phyloP scores from a whole-genome alignment of 2,888 invertebrate species.

The Falcaria lacertinaria region DNA sequence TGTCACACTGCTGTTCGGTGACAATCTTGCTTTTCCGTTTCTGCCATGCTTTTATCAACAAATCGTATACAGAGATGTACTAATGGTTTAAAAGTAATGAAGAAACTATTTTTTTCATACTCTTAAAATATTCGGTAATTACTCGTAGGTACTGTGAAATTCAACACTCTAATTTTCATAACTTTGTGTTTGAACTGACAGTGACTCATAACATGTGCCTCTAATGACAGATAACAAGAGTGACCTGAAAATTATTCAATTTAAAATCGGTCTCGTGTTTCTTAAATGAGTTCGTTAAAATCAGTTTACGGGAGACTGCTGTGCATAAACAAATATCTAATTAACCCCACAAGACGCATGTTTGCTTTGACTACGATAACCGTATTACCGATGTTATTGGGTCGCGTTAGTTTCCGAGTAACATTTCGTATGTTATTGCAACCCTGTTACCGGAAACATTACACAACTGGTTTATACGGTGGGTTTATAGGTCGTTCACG shows the following conservation, averaged over 20 bases:
- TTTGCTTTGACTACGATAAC: conserved; percentile 44
- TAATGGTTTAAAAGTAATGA: no score
- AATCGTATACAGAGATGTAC: no score
- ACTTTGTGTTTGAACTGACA: neutral
- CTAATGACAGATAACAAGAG: neutral
- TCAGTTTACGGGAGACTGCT: neutral
- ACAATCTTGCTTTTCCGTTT: no score
- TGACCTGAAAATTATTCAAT: neutral
- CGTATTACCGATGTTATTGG: conserved; percentile 55
- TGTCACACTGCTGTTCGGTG: no score
- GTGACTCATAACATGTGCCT: neutral
- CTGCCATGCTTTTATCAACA: no score
- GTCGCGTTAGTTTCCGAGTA: conserved; percentile 44
- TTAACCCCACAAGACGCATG: conserved; percentile 14
- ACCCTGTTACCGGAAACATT: conserved; percentile 31
- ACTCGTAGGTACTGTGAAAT: neutral
- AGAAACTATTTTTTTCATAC: no score
- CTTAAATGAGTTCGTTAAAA: neutral
- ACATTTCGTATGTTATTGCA: conserved; percentile 45
- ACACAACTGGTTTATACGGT: conserved; percentile 1
- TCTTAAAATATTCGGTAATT: neutral
- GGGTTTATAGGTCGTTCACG: conserved; percentile 14
- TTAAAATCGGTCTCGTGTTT: neutral
- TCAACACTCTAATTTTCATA: neutral
- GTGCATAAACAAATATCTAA: conserved; percentile 10